These are phyloP conservation scores for Tyrannus savana DNA, from an alignment of 2,113 vertebrate genomes.

Conservation along the genomic window DNA sequence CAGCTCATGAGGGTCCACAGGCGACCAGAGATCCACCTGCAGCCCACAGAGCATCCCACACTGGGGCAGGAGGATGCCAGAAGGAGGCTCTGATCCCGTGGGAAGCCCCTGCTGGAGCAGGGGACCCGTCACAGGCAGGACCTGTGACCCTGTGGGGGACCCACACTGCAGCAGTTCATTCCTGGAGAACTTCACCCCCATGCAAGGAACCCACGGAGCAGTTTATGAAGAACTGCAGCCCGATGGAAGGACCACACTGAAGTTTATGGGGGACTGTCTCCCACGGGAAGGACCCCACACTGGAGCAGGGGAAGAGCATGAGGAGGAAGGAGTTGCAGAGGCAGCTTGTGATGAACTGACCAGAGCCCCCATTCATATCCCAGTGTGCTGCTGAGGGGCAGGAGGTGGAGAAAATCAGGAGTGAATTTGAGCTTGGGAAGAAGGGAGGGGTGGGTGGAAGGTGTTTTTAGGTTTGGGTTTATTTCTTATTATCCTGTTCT, in stretches of 20 bases:
- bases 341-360: accelerated
- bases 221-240: background rate
- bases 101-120: accelerated
- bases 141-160: background rate
- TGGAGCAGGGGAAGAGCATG: accelerated
- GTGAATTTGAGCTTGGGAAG: background rate
- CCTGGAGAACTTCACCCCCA: background rate
- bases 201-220: background rate
- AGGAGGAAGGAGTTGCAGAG: background rate
- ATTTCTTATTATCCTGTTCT: background rate
- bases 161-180: accelerated
- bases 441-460: background rate
- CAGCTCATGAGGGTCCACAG: background rate
- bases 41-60: background rate
- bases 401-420: background rate
- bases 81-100: background rate
- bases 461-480: background rate
- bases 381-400: accelerated
- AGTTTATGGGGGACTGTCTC: too few species aligned
- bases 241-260: background rate
- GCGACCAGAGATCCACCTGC: background rate
- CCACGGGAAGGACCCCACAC: background rate
- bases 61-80: background rate
- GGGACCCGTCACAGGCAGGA: background rate
- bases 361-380: background rate